Conservation (phyloP, 1,140 invertebrate species). For the Apocrypta bakeri region DNA sequence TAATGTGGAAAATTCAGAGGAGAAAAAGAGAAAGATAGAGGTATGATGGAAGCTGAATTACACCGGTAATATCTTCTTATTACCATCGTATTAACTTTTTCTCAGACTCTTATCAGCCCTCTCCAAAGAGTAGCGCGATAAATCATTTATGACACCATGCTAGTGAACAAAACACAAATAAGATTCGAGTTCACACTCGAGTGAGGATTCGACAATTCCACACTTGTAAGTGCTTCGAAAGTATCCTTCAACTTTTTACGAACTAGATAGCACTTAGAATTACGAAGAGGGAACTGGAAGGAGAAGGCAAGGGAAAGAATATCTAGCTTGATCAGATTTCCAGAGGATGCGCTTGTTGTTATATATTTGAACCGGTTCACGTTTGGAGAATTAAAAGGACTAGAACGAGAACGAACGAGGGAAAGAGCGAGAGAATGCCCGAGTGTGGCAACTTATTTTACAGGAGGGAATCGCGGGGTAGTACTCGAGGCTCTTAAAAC, state of each 20-base stretch:
- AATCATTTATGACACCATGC: too few relatives aligned
- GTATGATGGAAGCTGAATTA: background rate
- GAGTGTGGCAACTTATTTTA: conserved; percentile 32
- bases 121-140: background rate
- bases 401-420: background rate
- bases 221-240: background rate
- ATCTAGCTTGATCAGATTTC: background rate
- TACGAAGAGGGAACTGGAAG: background rate
- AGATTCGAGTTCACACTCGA: too few relatives aligned
- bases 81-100: conserved; percentile 5
- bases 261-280: background rate
- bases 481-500: conserved; percentile 24
- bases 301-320: background rate
- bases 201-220: background rate
- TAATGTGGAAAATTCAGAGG: conserved; percentile 27
- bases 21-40: background rate
- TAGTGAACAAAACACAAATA: too few relatives aligned
- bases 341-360: background rate
- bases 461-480: conserved; percentile 5
- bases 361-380: background rate
- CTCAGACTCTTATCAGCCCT: background rate
- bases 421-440: background rate
- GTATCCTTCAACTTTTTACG: conserved; percentile 9
- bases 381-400: background rate
- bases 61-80: conserved; percentile 11